Percentiles rank a stretch among this genome's conserved stretches.
phyloP scores from a whole-genome alignment of 1,140 invertebrate genomes.

The Pinna nobilis region DNA sequence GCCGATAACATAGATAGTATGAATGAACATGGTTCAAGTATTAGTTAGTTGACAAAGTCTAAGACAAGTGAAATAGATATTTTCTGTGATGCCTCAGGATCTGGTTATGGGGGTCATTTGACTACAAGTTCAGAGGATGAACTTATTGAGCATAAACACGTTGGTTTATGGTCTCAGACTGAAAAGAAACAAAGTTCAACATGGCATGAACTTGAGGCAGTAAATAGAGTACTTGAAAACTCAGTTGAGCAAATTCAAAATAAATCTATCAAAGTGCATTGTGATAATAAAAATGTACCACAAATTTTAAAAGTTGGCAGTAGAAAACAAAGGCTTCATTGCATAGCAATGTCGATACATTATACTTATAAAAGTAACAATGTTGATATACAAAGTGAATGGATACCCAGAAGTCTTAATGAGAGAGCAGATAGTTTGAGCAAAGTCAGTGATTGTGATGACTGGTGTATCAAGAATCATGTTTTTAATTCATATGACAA shows the following conservation, averaged over 20 bases:
- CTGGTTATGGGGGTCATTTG: constrained; percentile 8
- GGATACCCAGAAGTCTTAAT: constrained; percentile 16
- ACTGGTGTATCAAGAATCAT: constrained; percentile 18
- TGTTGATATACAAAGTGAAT: not conserved
- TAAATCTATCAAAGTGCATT: not conserved
- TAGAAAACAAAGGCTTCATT: not conserved
- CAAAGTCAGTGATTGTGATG: constrained; percentile 11
- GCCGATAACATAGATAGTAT: not conserved
- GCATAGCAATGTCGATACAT: too few relatives aligned
- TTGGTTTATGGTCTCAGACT: not conserved
- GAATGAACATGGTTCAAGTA: constrained; percentile 14
- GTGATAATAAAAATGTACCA: constrained; percentile 33
- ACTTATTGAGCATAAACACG: too few relatives aligned
- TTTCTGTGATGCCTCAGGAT: constrained; percentile 12
- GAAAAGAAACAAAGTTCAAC: constrained; percentile 16
- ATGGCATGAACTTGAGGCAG: constrained; percentile 14
- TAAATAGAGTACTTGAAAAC: constrained; percentile 14
- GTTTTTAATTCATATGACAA: constrained; percentile 6
- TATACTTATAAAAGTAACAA: too few relatives aligned
- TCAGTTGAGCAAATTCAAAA: not conserved
- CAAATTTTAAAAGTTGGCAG: constrained; percentile 24
- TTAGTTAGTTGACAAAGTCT: constrained; percentile 11
- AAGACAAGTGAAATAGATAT: not conserved
- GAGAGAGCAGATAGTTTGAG: constrained; percentile 16
- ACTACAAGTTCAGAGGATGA: not conserved